These are phyloP conservation scores for Gambelia wislizenii DNA, from an alignment of 2,797 vertebrate species.

Conservation along the genomic window DNA sequence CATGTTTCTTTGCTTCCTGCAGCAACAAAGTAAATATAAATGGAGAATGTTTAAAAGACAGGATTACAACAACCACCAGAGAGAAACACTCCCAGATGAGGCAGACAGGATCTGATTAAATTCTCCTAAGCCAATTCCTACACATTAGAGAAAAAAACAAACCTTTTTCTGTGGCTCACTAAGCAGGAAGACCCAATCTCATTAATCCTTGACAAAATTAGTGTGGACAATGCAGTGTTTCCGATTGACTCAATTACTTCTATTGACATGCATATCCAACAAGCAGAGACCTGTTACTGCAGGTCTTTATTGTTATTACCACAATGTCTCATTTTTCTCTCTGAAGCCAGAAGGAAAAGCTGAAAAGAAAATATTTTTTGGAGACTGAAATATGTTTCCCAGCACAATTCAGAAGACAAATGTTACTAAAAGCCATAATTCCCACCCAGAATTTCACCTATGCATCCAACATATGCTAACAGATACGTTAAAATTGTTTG, in stretches of 20 bases:
- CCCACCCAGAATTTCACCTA: not conserved
- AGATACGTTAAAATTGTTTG: slow-evolving; percentile 26
- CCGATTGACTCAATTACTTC: slow-evolving; percentile 51
- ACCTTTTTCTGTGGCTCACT: slow-evolving; percentile 35
- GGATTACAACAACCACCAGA: slow-evolving; percentile 5
- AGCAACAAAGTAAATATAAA: not conserved
- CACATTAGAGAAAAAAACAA: slow-evolving; percentile 56
- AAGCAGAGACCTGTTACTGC: slow-evolving; percentile 56
- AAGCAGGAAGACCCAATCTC: slow-evolving; percentile 60
- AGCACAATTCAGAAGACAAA: slow-evolving; percentile 25
- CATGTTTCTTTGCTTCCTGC: not conserved
- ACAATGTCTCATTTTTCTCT: slow-evolving; percentile 32
- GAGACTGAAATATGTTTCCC: slow-evolving; percentile 3
- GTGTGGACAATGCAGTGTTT: slow-evolving; percentile 30
- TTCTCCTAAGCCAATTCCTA: slow-evolving; percentile 46
- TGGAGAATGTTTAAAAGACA: not conserved
- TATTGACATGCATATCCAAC: slow-evolving; percentile 19
- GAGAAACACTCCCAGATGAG: slow-evolving; percentile 43
- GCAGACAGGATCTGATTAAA: slow-evolving; percentile 44
- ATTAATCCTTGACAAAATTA: slow-evolving; percentile 61
- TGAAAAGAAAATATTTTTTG: slow-evolving; percentile 40
- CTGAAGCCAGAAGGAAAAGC: slow-evolving; percentile 26
- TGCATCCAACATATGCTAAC: not conserved
- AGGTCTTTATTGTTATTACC: slow-evolving; percentile 63
- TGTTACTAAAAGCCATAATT: slow-evolving; percentile 25